Evolutionary conservation across 2,888 invertebrate species (phyloP).

Genomic region (Pharmacophagus antenor): DNA sequence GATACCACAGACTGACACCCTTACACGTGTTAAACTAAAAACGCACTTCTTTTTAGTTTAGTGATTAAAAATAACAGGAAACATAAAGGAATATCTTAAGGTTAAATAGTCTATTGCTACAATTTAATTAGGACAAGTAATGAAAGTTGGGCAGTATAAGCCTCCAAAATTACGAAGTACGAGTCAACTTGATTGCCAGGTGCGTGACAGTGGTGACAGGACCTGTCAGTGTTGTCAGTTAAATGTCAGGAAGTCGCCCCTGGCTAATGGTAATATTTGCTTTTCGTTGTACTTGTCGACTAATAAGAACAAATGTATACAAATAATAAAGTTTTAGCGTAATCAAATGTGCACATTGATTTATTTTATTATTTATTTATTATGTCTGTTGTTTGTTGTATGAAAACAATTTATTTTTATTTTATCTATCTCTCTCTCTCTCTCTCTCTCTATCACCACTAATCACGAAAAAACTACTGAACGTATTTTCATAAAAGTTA

Average conservation of each 20-base stretch:
- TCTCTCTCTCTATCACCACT: no score
- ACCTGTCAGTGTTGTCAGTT: conserved; percentile 6
- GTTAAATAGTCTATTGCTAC: background rate
- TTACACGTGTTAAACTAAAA: background rate
- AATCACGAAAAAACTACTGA: no score
- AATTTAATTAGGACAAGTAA: conserved; percentile 6
- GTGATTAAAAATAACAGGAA: background rate
- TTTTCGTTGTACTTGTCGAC: background rate
- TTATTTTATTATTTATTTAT: no score
- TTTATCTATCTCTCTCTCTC: no score
- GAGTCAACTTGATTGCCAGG: conserved; percentile 6
- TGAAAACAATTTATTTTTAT: no score
- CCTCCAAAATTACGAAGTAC: conserved; percentile 7
- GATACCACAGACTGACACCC: background rate
- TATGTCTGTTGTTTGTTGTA: no score
- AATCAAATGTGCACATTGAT: no score
- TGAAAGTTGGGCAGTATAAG: background rate
- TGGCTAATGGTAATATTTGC: conserved; percentile 8
- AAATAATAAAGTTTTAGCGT: no score
- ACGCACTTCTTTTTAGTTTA: background rate
- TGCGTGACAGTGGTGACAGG: conserved; percentile 12
- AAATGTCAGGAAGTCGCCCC: background rate
- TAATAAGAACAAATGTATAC: background rate
- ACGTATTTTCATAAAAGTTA: no score
- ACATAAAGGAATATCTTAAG: background rate